Evolutionary conservation across 1,140 invertebrate species (phyloP), one percentile per base, ranked within the genome.

Genomic region (Hermatobates lingyangjiaoensis): DNA sequence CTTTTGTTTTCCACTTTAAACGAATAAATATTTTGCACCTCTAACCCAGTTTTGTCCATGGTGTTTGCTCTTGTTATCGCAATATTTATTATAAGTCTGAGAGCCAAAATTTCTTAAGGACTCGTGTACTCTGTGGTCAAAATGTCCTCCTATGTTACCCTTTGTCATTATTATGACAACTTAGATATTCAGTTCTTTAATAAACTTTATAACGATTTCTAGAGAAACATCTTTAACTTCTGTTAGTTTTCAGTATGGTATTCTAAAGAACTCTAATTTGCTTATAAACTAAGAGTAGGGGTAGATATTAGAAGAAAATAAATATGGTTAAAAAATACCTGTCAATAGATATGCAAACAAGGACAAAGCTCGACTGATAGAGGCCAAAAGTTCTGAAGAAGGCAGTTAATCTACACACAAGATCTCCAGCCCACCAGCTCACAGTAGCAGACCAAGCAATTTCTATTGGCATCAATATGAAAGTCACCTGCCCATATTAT

Each of bases 401-500:
- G 55, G 79, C 76, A 77, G 87, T 83, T 53, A 87, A 71, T 24
- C 86, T 71, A 62, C 87, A 90, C 72, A 83, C 76, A 1, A 74
- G 66, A 62, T 89, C 85, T 0, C 82, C 84, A 1, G 80, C 81
- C 60, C 71, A 71, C 87, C 87, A 91, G 49, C 76, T 74, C 20
- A 90, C 86, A 1, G 85, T 89, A 44, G 69, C 71, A 0, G 81
- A 76, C 86, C 87, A 90, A 52, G 71, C 83, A 49, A 92, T 87
- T 72, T 92, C 87, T 57, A 90, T 60, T 4, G 87, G 87, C 86
- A 91, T 90, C 78, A 87, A 81, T 26, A 90, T 66, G 61, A 90
- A 85, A 20, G 86, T 89, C 23, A 87, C 83, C 83, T 87, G 67
- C 15, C 61, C 61, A 54, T 50, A 59, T 27, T 24, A n/a, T 52